A percentile compares a stretch with the other conserved stretches of the same genome.
Conservation (phyloP, 2,797 vertebrate genomes). For the Chelonia mydas region DNA sequence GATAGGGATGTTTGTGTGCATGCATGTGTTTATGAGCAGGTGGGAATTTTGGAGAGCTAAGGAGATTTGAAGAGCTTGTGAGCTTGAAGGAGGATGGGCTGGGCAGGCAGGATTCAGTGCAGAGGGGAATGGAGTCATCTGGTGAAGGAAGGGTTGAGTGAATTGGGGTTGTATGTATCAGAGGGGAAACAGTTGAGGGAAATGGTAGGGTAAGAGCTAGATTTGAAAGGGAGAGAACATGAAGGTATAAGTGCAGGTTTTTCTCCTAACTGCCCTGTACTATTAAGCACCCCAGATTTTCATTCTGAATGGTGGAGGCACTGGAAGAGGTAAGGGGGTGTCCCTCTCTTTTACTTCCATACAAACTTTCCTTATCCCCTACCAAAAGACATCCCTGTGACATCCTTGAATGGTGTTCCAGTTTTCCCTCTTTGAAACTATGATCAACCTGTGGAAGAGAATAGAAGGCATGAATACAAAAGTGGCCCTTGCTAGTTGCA, state of each 20-base stretch:
- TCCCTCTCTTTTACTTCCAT: neutral
- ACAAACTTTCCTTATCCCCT: neutral
- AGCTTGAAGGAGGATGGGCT: neutral
- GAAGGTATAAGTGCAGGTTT: neutral
- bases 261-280: neutral
- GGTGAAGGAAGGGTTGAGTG: neutral
- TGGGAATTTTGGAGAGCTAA: neutral
- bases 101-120: neutral
- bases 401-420: neutral
- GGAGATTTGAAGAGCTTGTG: neutral
- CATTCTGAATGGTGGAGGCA: neutral
- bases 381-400: neutral
- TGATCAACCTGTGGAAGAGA: neutral
- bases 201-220: neutral
- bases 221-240: neutral
- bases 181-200: neutral
- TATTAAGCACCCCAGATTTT: neutral
- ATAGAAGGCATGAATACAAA: neutral
- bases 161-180: neutral
- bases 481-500: neutral
- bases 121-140: neutral
- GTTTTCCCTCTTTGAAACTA: neutral
- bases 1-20: neutral
- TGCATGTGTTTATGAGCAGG: neutral
- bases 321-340: neutral